Percentiles rank a stretch among this genome's conserved stretches.
Conservation (phyloP, 2,113 vertebrate genomes). For the cattle (Bos taurus) region ARS-UCD2.0 NC_037337.1:93727501-93728000, state of each 20-base stretch:
- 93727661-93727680: neutral
- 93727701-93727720: neutral
- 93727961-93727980: neutral
- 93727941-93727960: neutral
- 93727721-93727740: neutral
- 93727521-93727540: neutral
- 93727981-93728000: neutral
- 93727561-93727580: neutral
- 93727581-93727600: neutral
- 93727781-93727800: constrained; percentile 10
- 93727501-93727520: neutral
- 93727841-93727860: neutral
- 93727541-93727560: neutral
- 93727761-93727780: neutral
- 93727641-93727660: neutral
- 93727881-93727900: neutral
- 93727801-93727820: neutral
- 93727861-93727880: neutral
- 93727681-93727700: neutral
- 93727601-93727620: neutral
- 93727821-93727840: neutral
- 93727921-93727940: neutral
- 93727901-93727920: neutral
- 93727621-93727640: neutral
- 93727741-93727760: neutral